A percentile compares a stretch with the other conserved stretches of the same genome.
Evolutionary conservation across 2,797 vertebrate genomes (phyloP).

Genomic region (Enteromius anoplus): DNA sequence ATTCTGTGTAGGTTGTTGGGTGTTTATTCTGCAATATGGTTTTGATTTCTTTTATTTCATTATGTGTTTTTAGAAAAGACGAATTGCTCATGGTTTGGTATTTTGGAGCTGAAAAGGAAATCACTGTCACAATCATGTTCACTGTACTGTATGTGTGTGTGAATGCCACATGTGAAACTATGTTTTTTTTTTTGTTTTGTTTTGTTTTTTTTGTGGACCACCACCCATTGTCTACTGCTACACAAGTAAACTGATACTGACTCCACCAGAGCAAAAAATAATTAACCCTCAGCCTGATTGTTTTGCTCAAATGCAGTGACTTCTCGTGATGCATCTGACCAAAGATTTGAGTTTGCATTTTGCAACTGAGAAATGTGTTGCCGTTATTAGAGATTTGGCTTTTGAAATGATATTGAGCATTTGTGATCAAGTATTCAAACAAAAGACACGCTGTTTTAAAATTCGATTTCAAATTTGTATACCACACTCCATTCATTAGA

Average conservation of each 20-base stretch:
- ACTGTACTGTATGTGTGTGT: constrained; percentile 55
- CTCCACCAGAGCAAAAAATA: constrained; percentile 4
- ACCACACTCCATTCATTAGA: constrained; percentile 5
- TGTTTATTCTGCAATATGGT: constrained; percentile 12
- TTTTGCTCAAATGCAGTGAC: constrained; percentile 14
- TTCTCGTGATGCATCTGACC: constrained; percentile 46
- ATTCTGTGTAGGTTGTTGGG: constrained; percentile 7
- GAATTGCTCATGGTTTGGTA: constrained; percentile 4
- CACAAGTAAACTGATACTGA: not conserved
- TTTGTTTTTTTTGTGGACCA: not conserved
- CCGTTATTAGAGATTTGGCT: constrained; percentile 6
- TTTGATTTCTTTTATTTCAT: constrained; percentile 6
- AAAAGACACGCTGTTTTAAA: not conserved
- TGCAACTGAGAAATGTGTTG: constrained; percentile 12
- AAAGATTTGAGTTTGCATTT: constrained; percentile 45
- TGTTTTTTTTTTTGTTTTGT: not conserved
- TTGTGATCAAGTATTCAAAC: not conserved
- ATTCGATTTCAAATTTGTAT: not conserved
- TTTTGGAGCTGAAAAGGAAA: constrained; percentile 56
- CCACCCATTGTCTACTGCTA: not conserved
- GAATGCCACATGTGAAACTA: constrained; percentile 6
- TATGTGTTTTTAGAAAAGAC: constrained; percentile 6
- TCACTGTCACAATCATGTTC: constrained; percentile 65
- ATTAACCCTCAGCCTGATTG: not conserved
- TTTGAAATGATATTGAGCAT: not conserved